Evolutionary conservation across 2,888 invertebrate species (phyloP).

Genomic region (Agrypnus murinus): DNA sequence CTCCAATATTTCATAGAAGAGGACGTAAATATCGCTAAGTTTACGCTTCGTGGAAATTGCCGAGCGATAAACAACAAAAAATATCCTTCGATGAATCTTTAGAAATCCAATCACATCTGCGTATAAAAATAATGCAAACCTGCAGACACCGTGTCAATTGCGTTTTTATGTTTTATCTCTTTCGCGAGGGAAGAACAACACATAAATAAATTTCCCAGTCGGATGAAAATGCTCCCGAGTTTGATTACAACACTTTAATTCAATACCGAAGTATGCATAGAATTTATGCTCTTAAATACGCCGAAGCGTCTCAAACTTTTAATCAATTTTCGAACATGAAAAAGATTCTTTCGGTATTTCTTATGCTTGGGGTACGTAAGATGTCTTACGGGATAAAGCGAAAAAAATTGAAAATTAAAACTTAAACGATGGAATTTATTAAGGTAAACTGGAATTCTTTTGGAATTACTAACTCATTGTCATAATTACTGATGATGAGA

Average conservation of each 20-base stretch:
- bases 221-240: constrained; percentile 62
- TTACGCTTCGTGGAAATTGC: constrained; percentile 33
- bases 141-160: constrained; percentile 71
- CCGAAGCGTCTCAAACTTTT: constrained; percentile 70
- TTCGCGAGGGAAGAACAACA: constrained; percentile 64
- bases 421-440: too few relatives aligned
- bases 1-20: constrained; percentile 40
- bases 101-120: constrained; percentile 58
- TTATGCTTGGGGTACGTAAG: constrained; percentile 50
- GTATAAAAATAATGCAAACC: constrained; percentile 70
- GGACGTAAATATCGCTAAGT: constrained; percentile 38
- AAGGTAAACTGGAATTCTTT: too few relatives aligned
- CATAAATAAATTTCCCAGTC: constrained; percentile 67
- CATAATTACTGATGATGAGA: too few relatives aligned
- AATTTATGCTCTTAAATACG: constrained; percentile 72
- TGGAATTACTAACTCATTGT: too few relatives aligned
- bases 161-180: constrained; percentile 70
- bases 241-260: constrained; percentile 71
- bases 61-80: constrained; percentile 46
- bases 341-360: constrained; percentile 65
- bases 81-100: constrained; percentile 54
- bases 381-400: constrained; percentile 49
- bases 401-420: constrained; percentile 34
- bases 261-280: constrained; percentile 72
- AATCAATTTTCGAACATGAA: constrained; percentile 71